Evolutionary conservation across 2,888 invertebrate genomes (phyloP).

Genomic region (Noctua janthina): DNA sequence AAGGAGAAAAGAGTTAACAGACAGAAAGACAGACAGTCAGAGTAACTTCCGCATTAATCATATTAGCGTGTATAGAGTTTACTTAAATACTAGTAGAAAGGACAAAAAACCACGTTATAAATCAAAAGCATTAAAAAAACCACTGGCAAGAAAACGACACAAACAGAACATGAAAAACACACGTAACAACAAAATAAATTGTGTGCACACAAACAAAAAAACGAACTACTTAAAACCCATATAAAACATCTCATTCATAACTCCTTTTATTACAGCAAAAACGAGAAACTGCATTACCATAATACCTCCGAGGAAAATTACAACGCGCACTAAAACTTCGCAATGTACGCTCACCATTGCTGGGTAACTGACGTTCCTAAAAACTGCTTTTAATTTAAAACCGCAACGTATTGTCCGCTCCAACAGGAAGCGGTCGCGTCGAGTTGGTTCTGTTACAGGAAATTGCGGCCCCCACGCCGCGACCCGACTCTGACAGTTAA

Average conservation of each 20-base stretch:
- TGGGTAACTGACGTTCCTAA: conserved; percentile 61
- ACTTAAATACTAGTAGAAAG: too few species aligned
- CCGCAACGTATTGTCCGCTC: conserved; percentile 73
- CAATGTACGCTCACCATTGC: conserved; percentile 57
- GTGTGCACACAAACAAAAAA: conserved; percentile 35
- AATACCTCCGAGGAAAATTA: conserved; percentile 51
- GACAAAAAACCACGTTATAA: not conserved
- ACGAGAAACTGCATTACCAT: conserved; percentile 61
- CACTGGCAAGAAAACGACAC: not conserved
- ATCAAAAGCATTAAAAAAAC: not conserved
- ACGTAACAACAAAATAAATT: conserved; percentile 41
- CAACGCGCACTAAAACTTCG: conserved; percentile 47
- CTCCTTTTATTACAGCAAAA: conserved; percentile 57
- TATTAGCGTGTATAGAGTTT: not conserved
- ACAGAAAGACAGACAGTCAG: not conserved
- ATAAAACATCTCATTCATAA: conserved; percentile 59
- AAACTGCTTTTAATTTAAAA: conserved; percentile 76
- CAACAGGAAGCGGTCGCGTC: conserved; percentile 71
- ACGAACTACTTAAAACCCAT: conserved; percentile 46
- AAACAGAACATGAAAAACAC: conserved; percentile 15
- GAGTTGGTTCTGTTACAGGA: conserved; percentile 75
- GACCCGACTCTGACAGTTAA: conserved; percentile 62
- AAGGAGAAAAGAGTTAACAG: not conserved
- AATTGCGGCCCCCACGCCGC: conserved; percentile 75
- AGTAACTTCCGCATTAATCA: not conserved